Evolutionary conservation across 1,140 invertebrate genomes (phyloP), one percentile per base, ranked within the genome.

Genomic region (Whitmania pigra): DNA sequence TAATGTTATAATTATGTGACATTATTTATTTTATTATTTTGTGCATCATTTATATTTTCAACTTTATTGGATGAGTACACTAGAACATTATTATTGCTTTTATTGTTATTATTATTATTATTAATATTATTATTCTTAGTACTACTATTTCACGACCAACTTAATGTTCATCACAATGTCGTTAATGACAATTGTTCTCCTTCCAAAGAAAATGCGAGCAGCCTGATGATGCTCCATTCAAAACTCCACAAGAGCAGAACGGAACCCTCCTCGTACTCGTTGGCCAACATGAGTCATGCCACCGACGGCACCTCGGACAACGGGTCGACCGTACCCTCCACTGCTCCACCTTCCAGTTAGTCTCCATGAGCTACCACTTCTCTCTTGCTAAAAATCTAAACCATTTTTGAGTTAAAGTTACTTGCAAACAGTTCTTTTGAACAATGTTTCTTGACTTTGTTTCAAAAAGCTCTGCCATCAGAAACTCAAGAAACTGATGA

Each of bases 271-370:
- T 31, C 29, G 4, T 63, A 25, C 9, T 63, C 57, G 1, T 63
- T 63, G 29, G 57, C 22, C 22, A 25, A 22, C 22, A 13, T 31
- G 57, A 63, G 57, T 63, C 57, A 63, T 20, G 22, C 22, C 57
- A 63, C 57, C 15, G 29, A 63, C 57, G 29, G 11, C 57, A 63
- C 57, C 22, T 63, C 57, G 57, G 57, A 31, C 57, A 63, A 63
- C 57, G 57, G 57, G 6, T 63, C 57, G 11, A 63, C 57, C 11
- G 29, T 63, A 3, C 57, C 57, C 29, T 63, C 57, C 11, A 63
- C 57, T 4, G 57, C 57, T 63, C 57, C 57, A 15, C 57, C 57
- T 7, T 63, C 57, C 3, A 25, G 57, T 63, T 11, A 13, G 57
- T 63, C 3, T 63, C 18, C 22, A 7, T 17, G 57, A 25, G 9